Base-by-base conservation (phyloP, 2,888 invertebrate species). In the Aleiodes testaceus region DNA sequence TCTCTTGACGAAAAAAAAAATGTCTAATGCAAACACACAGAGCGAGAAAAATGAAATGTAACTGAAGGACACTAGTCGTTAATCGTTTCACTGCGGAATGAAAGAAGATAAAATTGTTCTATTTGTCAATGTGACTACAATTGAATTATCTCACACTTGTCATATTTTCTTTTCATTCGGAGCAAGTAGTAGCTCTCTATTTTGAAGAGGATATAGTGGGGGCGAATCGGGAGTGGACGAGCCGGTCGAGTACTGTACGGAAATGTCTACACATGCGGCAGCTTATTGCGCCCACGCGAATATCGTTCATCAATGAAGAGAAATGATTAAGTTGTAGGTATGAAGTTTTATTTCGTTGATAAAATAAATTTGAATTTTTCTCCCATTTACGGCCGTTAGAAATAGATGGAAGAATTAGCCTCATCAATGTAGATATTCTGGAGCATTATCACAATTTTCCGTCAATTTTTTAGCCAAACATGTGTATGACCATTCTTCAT, bases 81-180 rank as follows among this genome's bases (percentile, higher is more conserved):
- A 36, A 59, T 59, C 59, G 59, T 16, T 55, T 36, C 16, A 66
- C 20, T 50, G 20, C 14, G 18, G 18, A 59, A 36, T 36, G 16
- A 36, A 36, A 36, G 36, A 42, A 59, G 42, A 59, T 59, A 53
- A 67, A 67, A 44, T 36, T 42, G 45, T 66, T 55, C 47, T 70
- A 65, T 70, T 65, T 65, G 65, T 36, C 45, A n/a, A 70, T 52
- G 65, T 36, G 42, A 26, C 18, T 50, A 20, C 47, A 45, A 65
- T 64, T 12, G 20, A 64, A 68, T 65, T 55, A 66, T 63, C 59
- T 30, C 18, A 42, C 61, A 66, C 65, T 72, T 66, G 64, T 72
- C 75, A 75, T 86, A 85, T 85, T 86, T 73, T 70, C 63, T 68
- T 70, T 73, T 68, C 55, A 73, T 70, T 65, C 52, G 45, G 2